Evolutionary conservation across 2,888 invertebrate genomes (phyloP).

Genomic region (Zygaena filipendulae): DNA sequence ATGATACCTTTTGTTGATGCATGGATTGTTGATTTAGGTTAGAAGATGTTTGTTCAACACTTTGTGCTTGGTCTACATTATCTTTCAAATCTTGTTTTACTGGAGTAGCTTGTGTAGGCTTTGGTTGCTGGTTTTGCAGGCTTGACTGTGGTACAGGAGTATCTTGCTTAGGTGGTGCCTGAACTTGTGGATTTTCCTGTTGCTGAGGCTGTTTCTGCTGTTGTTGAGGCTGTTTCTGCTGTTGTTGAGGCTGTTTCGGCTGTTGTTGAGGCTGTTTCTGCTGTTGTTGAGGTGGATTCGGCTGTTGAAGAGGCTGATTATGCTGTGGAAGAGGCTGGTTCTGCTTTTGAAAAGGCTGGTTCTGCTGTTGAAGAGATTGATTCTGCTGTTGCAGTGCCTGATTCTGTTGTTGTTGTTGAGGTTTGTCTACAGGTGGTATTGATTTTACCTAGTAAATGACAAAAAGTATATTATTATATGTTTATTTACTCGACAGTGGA

Average conservation of each 20-base stretch:
- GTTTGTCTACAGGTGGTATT: too few relatives aligned
- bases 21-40: conserved; percentile 28
- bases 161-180: too few relatives aligned
- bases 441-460: too few relatives aligned
- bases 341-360: conserved; percentile 7
- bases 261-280: conserved; percentile 20
- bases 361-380: conserved; percentile 5
- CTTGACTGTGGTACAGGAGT: too few relatives aligned
- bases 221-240: conserved; percentile 14
- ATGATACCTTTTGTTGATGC: conserved; percentile 33
- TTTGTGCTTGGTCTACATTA: conserved; percentile 40
- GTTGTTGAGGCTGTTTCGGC: conserved; percentile 20
- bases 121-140: conserved; percentile 12
- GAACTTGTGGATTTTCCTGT: conserved; percentile 17
- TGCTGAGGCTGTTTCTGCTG: conserved; percentile 17
- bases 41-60: too few relatives aligned
- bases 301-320: conserved; percentile 17
- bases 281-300: conserved; percentile 20
- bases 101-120: conserved; percentile 14
- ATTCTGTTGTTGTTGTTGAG: conserved; percentile 15
- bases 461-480: too few relatives aligned
- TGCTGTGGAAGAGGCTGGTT: conserved; percentile 16
- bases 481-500: conserved; percentile 6
- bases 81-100: conserved; percentile 31
- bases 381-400: conserved; percentile 16